Evolutionary conservation across 2,888 invertebrate genomes (phyloP).

Genomic region (Diaprepes abbreviatus): DNA sequence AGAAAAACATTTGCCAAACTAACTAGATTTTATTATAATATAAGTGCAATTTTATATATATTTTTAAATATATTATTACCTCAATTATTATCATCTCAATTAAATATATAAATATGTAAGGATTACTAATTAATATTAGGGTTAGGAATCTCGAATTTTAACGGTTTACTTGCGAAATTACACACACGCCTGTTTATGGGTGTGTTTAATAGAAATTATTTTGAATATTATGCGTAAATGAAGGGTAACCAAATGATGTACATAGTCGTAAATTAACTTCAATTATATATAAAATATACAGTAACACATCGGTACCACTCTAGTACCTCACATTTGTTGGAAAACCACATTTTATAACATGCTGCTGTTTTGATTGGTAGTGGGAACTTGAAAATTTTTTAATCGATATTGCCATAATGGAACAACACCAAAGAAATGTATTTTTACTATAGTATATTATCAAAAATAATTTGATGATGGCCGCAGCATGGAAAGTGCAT

Average conservation of each 20-base stretch:
- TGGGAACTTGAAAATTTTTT: too few relatives aligned
- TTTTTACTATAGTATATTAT: too few relatives aligned
- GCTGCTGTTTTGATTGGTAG: too few relatives aligned
- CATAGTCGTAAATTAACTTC: too few relatives aligned
- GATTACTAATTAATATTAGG: slow-evolving; percentile 39
- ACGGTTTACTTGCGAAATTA: slow-evolving; percentile 10
- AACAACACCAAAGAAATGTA: too few relatives aligned
- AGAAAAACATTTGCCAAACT: slow-evolving; percentile 62
- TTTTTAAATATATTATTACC: slow-evolving; percentile 61
- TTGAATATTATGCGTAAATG: background rate
- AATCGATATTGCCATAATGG: too few relatives aligned
- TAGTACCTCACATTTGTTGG: too few relatives aligned
- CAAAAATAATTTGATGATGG: too few relatives aligned
- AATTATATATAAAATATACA: too few relatives aligned
- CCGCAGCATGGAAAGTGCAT: too few relatives aligned
- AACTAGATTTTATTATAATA: slow-evolving; percentile 59
- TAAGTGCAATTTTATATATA: slow-evolving; percentile 65
- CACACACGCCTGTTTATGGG: background rate
- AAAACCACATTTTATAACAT: too few relatives aligned
- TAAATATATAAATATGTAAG: slow-evolving; percentile 34
- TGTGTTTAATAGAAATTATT: background rate
- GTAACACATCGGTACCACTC: too few relatives aligned
- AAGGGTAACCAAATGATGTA: background rate
- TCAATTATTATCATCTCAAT: slow-evolving; percentile 63
- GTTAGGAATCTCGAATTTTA: slow-evolving; percentile 56